These are phyloP conservation scores for Reticulitermes speratus DNA, from an alignment of 1,140 invertebrate genomes.

Conservation along the genomic window DNA sequence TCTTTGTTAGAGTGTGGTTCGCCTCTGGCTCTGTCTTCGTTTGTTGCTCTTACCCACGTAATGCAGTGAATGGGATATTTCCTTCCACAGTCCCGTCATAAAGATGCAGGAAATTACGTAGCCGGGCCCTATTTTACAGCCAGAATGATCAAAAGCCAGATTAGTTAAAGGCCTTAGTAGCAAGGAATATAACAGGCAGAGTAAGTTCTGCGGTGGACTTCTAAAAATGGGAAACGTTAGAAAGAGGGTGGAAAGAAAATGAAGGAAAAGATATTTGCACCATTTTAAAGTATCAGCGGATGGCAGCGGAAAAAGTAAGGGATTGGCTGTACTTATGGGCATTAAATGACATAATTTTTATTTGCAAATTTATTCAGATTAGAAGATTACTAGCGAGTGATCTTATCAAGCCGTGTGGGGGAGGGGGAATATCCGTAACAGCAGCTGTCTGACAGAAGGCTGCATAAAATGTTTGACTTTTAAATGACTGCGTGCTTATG, in stretches of 20 bases:
- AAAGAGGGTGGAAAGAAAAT: neutral
- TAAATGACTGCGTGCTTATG: no score
- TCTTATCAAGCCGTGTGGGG: no score
- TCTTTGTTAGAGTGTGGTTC: no score
- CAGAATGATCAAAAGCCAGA: neutral
- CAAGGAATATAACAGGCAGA: neutral
- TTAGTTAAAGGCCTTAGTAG: neutral
- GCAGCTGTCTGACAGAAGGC: no score
- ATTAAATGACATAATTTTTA: no score
- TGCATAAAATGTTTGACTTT: neutral
- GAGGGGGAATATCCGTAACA: no score
- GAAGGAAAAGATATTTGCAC: neutral
- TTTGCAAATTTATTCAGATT: no score
- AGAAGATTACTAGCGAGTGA: no score
- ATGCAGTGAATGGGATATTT: neutral
- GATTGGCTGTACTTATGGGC: no score
- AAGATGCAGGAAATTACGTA: neutral
- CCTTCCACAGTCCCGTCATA: neutral
- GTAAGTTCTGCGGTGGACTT: neutral
- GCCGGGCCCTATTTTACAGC: neutral
- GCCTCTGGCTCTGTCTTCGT: no score
- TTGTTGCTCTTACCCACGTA: no score
- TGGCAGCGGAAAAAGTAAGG: no score
- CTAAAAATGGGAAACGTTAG: neutral
- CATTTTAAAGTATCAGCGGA: neutral